A percentile compares a stretch with the other conserved stretches of the same genome.
Conservation (phyloP, 2,113 vertebrate species). For the Bungarus multicinctus region DNA sequence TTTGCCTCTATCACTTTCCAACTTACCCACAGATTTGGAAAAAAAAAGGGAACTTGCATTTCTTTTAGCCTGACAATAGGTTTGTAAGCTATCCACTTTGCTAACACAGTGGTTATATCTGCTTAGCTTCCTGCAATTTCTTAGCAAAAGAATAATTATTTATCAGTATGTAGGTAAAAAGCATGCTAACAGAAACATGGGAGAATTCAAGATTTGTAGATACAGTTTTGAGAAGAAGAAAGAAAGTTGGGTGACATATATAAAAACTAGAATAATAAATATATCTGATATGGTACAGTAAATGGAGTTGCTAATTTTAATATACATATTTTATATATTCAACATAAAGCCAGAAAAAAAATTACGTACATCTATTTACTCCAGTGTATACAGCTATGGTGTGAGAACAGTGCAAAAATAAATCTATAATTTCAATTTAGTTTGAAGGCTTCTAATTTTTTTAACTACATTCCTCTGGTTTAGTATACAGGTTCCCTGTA, state of each 20-base stretch:
- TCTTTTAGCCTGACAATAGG: neutral
- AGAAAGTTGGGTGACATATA: neutral
- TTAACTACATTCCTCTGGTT: neutral
- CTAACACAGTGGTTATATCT: neutral
- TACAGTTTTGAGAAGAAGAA: neutral
- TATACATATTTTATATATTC: neutral
- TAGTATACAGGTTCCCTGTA: neutral
- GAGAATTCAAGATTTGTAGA: neutral
- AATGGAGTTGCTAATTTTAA: neutral
- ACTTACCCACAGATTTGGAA: neutral
- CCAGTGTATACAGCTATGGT: neutral
- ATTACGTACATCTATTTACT: neutral
- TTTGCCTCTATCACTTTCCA: neutral
- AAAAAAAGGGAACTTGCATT: neutral
- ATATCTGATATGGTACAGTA: neutral
- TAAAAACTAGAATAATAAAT: neutral
- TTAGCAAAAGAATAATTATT: neutral
- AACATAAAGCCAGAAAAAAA: neutral
- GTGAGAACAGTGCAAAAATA: neutral
- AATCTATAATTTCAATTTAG: neutral
- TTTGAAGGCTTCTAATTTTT: neutral
- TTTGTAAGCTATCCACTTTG: neutral
- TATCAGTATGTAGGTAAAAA: neutral
- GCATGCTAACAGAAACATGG: neutral
- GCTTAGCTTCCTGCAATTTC: neutral